Conservation (phyloP, 2,888 invertebrate species). For the Tachystola acroxantha region DNA sequence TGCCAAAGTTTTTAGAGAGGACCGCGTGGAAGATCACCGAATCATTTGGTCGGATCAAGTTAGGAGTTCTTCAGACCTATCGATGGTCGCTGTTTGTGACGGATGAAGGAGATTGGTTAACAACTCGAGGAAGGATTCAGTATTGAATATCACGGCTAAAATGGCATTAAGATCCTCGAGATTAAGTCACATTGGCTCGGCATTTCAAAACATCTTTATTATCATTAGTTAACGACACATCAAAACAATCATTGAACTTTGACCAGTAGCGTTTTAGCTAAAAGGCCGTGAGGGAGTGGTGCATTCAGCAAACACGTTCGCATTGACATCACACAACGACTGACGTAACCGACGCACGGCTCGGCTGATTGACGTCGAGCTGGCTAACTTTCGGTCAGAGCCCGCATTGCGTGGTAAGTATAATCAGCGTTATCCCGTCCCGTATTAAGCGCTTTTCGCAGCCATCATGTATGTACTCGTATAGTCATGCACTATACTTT, state of each 20-base stretch:
- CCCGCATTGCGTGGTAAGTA: slow-evolving; percentile 50
- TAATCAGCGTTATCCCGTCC: slow-evolving; percentile 48
- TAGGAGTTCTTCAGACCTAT: too few relatives aligned
- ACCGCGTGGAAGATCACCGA: too few relatives aligned
- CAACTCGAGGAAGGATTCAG: too few relatives aligned
- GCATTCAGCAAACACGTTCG: slow-evolving; percentile 7
- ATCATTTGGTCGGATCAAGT: too few relatives aligned
- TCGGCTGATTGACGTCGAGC: slow-evolving; percentile 43
- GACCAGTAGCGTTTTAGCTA: not conserved
- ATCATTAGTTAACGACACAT: slow-evolving; percentile 4
- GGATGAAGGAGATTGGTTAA: too few relatives aligned
- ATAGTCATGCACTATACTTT: not conserved
- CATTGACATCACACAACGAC: slow-evolving; percentile 28
- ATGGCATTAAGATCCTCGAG: too few relatives aligned
- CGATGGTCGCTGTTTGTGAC: too few relatives aligned
- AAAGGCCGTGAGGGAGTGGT: slow-evolving; percentile 7
- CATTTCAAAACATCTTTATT: too few relatives aligned
- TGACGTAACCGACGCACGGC: slow-evolving; percentile 31
- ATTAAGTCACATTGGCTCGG: too few relatives aligned
- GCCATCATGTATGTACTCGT: too few relatives aligned
- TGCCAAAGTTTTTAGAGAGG: too few relatives aligned
- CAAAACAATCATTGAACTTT: slow-evolving; percentile 3
- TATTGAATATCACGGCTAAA: too few relatives aligned
- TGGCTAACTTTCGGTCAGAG: slow-evolving; percentile 36
- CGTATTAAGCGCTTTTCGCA: slow-evolving; percentile 43